These are phyloP conservation scores for Melanargia galathea DNA, from an alignment of 2,888 invertebrate genomes.

Conservation along the genomic window DNA sequence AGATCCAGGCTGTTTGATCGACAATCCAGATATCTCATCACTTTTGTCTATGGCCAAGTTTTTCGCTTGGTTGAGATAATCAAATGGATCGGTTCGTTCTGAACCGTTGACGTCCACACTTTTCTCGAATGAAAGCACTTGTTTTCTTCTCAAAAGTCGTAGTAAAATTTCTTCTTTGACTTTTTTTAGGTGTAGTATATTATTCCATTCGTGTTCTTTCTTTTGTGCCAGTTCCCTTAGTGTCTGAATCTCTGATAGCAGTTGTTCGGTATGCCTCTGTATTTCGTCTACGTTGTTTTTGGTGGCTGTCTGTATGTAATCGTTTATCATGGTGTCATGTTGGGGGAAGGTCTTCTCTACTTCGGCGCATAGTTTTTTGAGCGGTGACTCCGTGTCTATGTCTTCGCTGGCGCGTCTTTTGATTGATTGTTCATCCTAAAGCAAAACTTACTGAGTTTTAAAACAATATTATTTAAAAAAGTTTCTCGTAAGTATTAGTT, in stretches of 20 bases:
- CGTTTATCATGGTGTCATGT: slow-evolving; percentile 83
- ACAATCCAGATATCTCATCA: slow-evolving; percentile 73
- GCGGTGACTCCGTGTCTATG: slow-evolving; percentile 71
- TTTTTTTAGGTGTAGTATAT: slow-evolving; percentile 90
- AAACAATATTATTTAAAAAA: neutral
- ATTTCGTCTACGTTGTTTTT: slow-evolving; percentile 83
- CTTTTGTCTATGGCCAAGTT: slow-evolving; percentile 75
- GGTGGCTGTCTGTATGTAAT: slow-evolving; percentile 84
- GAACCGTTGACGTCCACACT: slow-evolving; percentile 67
- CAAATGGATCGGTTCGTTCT: slow-evolving; percentile 67
- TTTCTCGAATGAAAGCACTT: slow-evolving; percentile 81
- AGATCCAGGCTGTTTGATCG: slow-evolving; percentile 68
- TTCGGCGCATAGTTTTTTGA: slow-evolving; percentile 77
- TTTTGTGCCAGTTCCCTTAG: slow-evolving; percentile 88
- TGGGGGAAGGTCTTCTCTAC: slow-evolving; percentile 78
- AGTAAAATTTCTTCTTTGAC: slow-evolving; percentile 91
- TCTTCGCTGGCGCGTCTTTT: slow-evolving; percentile 71
- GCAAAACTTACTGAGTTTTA: slow-evolving; percentile 27
- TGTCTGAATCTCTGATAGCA: slow-evolving; percentile 85
- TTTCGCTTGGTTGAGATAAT: slow-evolving; percentile 71
- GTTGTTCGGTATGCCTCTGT: slow-evolving; percentile 84
- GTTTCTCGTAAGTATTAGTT: too few species aligned
- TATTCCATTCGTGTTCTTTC: slow-evolving; percentile 94
- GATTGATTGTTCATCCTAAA: slow-evolving; percentile 66
- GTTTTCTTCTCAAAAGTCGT: slow-evolving; percentile 86